These are phyloP conservation scores for Ceriagrion tenellum DNA, from an alignment of 2,888 invertebrate genomes.

Conservation along the genomic window DNA sequence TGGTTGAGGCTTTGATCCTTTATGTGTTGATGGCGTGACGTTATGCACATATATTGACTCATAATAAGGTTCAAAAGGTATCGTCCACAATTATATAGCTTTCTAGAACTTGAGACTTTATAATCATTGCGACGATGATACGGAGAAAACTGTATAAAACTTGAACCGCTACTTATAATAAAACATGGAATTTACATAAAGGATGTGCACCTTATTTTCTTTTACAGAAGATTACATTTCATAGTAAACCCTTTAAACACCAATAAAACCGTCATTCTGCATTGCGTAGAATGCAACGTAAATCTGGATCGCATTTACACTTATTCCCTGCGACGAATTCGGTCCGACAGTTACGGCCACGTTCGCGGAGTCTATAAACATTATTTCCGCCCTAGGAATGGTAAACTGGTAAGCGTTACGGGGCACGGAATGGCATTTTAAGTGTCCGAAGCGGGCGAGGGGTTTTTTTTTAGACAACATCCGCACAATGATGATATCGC, in stretches of 20 bases:
- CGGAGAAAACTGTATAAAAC: neutral
- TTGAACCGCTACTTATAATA: neutral
- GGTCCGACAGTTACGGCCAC: conserved; percentile 15
- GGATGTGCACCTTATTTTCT: neutral
- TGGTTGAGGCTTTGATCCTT: no score
- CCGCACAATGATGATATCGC: neutral
- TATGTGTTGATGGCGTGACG: no score
- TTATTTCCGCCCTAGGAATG: conserved; percentile 33
- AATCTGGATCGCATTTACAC: conserved; percentile 10
- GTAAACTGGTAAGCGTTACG: conserved; percentile 9
- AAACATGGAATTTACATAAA: neutral
- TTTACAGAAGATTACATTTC: neutral
- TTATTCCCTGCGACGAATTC: conserved; percentile 4
- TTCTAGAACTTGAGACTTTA: neutral
- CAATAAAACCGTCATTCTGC: neutral
- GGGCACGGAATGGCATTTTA: conserved; percentile 29
- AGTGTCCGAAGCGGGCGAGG: neutral
- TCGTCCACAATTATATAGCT: neutral
- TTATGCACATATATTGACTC: neutral
- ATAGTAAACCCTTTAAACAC: neutral
- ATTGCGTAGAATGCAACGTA: neutral
- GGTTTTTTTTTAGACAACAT: neutral
- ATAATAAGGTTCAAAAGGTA: neutral
- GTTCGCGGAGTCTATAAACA: conserved; percentile 26
- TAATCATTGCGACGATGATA: neutral